phyloP scores from a whole-genome alignment of 2,888 invertebrate species.

The Heliothis peltigera region DNA sequence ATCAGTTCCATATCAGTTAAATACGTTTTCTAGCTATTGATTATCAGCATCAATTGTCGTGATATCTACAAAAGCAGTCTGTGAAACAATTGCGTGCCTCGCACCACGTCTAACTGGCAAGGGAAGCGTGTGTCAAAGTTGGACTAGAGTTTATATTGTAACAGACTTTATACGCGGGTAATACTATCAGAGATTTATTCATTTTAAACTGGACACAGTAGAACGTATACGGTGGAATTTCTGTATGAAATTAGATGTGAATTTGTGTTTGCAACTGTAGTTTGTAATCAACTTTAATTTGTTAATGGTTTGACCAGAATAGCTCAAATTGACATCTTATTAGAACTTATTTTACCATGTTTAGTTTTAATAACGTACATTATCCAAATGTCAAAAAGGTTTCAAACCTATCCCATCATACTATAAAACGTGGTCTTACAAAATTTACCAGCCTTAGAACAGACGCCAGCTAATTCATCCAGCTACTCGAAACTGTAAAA shows the following conservation, averaged over 20 bases:
- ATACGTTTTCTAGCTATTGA: conserved; percentile 9
- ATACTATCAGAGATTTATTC: conserved; percentile 19
- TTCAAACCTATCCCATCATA: too few relatives aligned
- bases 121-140: conserved; percentile 46
- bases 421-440: too few relatives aligned
- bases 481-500: too few relatives aligned
- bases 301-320: too few relatives aligned
- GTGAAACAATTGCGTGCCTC: conserved; percentile 27
- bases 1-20: neutral
- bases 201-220: conserved; percentile 1
- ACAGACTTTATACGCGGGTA: conserved; percentile 10
- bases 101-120: neutral
- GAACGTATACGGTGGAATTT: neutral
- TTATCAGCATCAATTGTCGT: neutral
- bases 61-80: conserved; percentile 13
- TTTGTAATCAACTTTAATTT: too few relatives aligned
- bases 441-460: too few relatives aligned
- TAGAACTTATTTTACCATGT: too few relatives aligned
- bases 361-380: too few relatives aligned
- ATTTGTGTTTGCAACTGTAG: neutral
- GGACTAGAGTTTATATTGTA: conserved; percentile 25
- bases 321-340: too few relatives aligned
- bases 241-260: too few relatives aligned
- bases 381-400: too few relatives aligned
- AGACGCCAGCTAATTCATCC: too few relatives aligned